A percentile compares a stretch with the other conserved stretches of the same genome.
Conservation (phyloP, 2,888 invertebrate species). For the Encarsia formosa region DNA sequence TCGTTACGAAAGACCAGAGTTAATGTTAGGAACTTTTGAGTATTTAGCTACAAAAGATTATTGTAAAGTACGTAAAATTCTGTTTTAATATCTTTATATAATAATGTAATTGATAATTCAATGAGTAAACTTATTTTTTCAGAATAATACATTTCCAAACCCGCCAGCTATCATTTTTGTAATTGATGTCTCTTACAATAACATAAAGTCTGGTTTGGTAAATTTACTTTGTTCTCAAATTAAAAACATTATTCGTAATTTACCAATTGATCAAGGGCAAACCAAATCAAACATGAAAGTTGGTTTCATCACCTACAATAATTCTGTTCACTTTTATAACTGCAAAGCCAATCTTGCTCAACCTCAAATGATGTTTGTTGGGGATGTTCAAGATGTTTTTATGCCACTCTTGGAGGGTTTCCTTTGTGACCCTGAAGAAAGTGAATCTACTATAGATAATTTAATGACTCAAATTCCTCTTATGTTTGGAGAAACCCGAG, state of each 20-base stretch:
- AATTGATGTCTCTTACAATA: conserved; percentile 96
- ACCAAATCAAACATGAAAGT: conserved; percentile 76
- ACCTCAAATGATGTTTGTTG: conserved; percentile 95
- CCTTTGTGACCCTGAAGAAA: conserved; percentile 78
- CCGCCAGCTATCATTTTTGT: conserved; percentile 94
- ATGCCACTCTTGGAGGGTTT: conserved; percentile 95
- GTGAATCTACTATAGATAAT: conserved; percentile 77
- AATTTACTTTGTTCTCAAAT: conserved; percentile 83
- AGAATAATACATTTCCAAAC: conserved; percentile 86
- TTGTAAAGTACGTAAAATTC: conserved; percentile 68
- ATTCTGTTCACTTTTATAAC: conserved; percentile 90
- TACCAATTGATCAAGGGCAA: conserved; percentile 77
- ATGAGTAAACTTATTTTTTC: conserved; percentile 28
- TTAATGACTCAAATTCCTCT: conserved; percentile 87
- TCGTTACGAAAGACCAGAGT: conserved; percentile 82
- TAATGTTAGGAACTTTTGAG: conserved; percentile 94
- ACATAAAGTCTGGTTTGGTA: conserved; percentile 87
- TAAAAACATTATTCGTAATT: conserved; percentile 69
- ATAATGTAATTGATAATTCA: not conserved
- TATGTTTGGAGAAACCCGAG: conserved; percentile 87
- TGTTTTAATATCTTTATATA: not conserved
- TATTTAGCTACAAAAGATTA: conserved; percentile 96
- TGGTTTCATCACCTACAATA: conserved; percentile 96
- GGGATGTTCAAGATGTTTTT: conserved; percentile 95
- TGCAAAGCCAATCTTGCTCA: conserved; percentile 80